A percentile compares a stretch with the other conserved stretches of the same genome.
phyloP scores from a whole-genome alignment of 2,888 invertebrate species.

The Sicus ferrugineus region DNA sequence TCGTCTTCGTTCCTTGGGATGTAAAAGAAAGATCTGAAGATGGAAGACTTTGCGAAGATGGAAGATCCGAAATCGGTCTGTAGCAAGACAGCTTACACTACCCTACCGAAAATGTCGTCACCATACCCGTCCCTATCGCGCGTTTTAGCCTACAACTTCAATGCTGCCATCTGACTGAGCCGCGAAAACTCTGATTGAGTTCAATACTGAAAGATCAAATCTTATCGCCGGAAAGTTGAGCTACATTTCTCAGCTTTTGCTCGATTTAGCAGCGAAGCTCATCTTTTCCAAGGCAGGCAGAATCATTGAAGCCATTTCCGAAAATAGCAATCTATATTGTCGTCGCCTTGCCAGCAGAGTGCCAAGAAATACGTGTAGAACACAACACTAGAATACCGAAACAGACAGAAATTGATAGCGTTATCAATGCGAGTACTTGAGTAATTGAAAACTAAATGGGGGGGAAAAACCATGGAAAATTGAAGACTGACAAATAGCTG shows the following conservation, averaged over 20 bases:
- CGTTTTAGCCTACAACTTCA: conserved; percentile 6
- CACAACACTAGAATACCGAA: not conserved
- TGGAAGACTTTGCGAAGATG: no score
- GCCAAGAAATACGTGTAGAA: conserved; percentile 5
- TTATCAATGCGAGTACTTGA: conserved; percentile 6
- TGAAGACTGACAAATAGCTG: not conserved
- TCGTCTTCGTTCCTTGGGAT: no score
- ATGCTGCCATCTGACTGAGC: no score
- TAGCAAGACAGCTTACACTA: no score
- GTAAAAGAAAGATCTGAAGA: no score
- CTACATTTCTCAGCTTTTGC: not conserved
- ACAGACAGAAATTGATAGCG: conserved; percentile 12
- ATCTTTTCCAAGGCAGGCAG: not conserved
- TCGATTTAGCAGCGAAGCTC: not conserved
- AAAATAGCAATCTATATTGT: conserved; percentile 36
- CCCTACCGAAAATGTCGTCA: no score
- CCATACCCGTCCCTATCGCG: conserved; percentile 22
- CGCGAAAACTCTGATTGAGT: conserved; percentile 28
- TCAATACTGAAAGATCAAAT: conserved; percentile 40
- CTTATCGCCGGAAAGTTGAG: conserved; percentile 12
- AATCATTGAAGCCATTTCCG: conserved; percentile 25
- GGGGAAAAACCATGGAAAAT: not conserved
- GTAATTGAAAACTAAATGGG: not conserved
- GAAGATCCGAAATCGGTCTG: no score
- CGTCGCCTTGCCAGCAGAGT: not conserved